phyloP scores from a whole-genome alignment of 2,113 vertebrate species.

The Cavia aperea region DNA sequence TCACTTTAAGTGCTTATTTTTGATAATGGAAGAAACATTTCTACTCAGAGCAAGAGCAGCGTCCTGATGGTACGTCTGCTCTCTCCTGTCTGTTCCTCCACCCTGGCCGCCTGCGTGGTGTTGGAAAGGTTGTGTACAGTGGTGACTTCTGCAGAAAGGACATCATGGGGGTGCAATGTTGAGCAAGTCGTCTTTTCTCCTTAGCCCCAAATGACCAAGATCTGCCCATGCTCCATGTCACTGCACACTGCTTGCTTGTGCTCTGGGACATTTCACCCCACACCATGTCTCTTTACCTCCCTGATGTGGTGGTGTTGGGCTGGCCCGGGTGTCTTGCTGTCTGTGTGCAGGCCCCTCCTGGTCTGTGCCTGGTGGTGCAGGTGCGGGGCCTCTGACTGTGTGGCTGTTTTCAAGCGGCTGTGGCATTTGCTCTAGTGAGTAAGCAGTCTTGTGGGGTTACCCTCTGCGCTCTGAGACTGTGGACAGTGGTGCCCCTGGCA shows the following conservation, averaged over 20 bases:
- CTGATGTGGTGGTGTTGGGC: no score
- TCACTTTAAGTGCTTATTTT: background rate
- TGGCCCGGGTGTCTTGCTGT: background rate
- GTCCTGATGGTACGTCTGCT: background rate
- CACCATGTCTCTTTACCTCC: accelerated
- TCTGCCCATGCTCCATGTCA: background rate
- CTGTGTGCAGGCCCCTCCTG: background rate
- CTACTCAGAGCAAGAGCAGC: no score
- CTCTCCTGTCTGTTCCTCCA: background rate
- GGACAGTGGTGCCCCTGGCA: background rate
- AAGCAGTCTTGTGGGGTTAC: accelerated
- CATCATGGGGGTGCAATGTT: background rate
- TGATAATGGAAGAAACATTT: background rate
- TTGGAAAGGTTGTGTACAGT: background rate
- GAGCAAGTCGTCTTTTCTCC: background rate
- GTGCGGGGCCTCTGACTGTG: background rate
- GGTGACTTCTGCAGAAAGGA: background rate
- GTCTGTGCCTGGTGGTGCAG: background rate
- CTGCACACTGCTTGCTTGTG: background rate
- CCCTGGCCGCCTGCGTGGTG: no score
- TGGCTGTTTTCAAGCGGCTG: background rate
- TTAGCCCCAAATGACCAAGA: background rate
- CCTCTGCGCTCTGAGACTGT: background rate
- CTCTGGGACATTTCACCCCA: background rate
- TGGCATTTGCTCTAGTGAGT: no score